These are phyloP conservation scores for Platysteira castanea DNA, from an alignment of 2,113 vertebrate genomes.

Conservation along the genomic window DNA sequence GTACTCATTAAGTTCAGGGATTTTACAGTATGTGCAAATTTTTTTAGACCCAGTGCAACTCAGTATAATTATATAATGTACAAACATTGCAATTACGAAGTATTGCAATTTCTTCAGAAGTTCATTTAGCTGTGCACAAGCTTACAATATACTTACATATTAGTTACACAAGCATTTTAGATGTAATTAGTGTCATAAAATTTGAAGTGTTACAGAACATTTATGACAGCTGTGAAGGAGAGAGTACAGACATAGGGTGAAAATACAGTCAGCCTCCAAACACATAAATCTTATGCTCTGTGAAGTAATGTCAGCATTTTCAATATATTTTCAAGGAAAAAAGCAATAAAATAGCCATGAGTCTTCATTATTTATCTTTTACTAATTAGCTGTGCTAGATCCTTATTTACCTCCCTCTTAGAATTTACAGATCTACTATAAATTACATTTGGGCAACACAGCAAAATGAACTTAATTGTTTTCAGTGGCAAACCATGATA, in stretches of 20 bases:
- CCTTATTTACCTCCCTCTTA: not conserved
- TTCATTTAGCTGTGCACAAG: conserved; percentile 29
- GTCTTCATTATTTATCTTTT: conserved; percentile 8
- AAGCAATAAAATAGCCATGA: not conserved
- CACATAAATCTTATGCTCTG: not conserved
- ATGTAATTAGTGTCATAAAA: conserved; percentile 44
- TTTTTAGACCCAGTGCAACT: not conserved
- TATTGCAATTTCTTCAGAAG: conserved; percentile 2
- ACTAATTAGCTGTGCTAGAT: not conserved
- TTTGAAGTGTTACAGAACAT: conserved; percentile 35
- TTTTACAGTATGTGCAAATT: not conserved
- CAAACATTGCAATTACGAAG: not conserved
- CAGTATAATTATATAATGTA: conserved; percentile 18
- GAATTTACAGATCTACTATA: not conserved
- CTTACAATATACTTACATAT: conserved; percentile 18
- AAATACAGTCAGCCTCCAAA: conserved; percentile 13
- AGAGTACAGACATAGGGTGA: not conserved
- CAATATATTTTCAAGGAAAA: not conserved
- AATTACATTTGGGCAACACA: not conserved
- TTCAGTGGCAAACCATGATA: not conserved
- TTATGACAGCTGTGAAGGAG: conserved; percentile 1
- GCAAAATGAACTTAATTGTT: not conserved
- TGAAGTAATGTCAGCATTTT: not conserved
- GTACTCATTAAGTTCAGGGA: not conserved
- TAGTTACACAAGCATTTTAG: conserved; percentile 50